These are phyloP conservation scores for Distichodus sexfasciatus DNA, from an alignment of 2,797 vertebrate genomes.

Conservation along the genomic window DNA sequence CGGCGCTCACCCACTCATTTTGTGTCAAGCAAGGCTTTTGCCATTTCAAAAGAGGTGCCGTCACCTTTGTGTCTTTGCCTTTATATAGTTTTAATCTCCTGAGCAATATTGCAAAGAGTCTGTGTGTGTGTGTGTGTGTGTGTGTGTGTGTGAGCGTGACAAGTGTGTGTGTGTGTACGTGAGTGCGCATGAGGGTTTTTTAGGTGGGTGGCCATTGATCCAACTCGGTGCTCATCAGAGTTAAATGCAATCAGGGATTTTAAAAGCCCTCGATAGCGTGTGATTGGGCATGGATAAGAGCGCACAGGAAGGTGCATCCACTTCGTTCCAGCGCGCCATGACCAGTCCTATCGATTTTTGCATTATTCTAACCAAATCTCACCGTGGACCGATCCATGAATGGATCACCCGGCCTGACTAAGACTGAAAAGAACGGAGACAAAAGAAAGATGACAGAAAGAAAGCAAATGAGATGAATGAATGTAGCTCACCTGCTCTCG, in stretches of 20 bases:
- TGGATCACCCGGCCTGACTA: conserved; percentile 15
- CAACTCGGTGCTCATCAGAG: conserved; percentile 70
- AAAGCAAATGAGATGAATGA: conserved; percentile 45
- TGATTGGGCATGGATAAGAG: conserved; percentile 78
- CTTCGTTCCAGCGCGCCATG: conserved; percentile 70
- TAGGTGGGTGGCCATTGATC: conserved; percentile 63
- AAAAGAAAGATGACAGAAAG: conserved; percentile 29
- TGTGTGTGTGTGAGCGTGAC: conserved; percentile 31
- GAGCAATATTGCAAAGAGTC: conserved; percentile 68
- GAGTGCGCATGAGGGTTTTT: conserved; percentile 36
- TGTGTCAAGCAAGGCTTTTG: conserved; percentile 74
- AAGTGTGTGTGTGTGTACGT: conserved; percentile 21
- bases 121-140: conserved; percentile 38
- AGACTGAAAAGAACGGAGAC: conserved; percentile 9
- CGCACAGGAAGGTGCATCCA: conserved; percentile 67
- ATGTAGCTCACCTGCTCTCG: conserved; percentile 62
- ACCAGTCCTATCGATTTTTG: conserved; percentile 73
- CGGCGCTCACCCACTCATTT: conserved; percentile 74
- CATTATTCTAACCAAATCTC: conserved; percentile 69
- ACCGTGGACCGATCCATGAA: conserved; percentile 31
- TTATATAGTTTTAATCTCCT: conserved; percentile 77
- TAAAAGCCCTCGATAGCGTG: conserved; percentile 74
- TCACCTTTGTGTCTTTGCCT: conserved; percentile 79
- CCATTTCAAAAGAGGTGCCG: conserved; percentile 77
- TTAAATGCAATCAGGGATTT: conserved; percentile 75